phyloP scores from a whole-genome alignment of 2,113 vertebrate species.

The Festucalex cinctus region DNA sequence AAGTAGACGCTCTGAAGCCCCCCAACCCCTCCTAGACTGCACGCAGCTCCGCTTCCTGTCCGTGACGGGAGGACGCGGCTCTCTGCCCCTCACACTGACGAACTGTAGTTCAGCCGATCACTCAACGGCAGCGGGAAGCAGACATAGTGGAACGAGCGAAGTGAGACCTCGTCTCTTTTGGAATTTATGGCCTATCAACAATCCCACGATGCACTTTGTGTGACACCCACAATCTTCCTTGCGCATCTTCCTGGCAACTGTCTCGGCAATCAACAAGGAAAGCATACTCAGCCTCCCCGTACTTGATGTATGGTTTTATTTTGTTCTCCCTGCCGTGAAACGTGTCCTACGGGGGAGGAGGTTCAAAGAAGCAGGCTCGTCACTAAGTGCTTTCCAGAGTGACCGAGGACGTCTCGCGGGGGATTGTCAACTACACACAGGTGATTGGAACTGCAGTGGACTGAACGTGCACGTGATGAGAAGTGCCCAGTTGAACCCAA shows the following conservation, averaged over 20 bases:
- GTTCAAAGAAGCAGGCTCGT: conserved; percentile 43
- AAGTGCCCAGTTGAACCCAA: conserved; percentile 5
- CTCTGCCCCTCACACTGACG: conserved; percentile 43
- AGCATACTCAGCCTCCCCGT: conserved; percentile 16
- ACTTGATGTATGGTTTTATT: conserved; percentile 12
- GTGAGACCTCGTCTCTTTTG: conserved; percentile 8
- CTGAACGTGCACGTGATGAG: conserved; percentile 2
- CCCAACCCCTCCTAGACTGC: conserved; percentile 79
- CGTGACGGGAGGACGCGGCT: conserved; percentile 47
- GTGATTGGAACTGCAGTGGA: conserved; percentile 1
- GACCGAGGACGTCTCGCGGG: conserved; percentile 11
- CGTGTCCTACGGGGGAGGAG: conserved; percentile 29
- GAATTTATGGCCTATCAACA: conserved; percentile 21
- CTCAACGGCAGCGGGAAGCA: conserved; percentile 15
- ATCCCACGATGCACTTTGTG: conserved; percentile 43
- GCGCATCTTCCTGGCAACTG: conserved; percentile 56
- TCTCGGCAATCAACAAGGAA: conserved; percentile 43
- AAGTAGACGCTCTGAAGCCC: conserved; percentile 86
- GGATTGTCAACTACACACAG: neutral
- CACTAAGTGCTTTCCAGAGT: conserved; percentile 67
- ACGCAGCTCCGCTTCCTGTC: conserved; percentile 42
- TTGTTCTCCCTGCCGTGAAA: conserved; percentile 21
- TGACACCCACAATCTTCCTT: conserved; percentile 35
- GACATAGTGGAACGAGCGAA: conserved; percentile 1
- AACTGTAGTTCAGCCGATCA: conserved; percentile 29